A percentile compares a stretch with the other conserved stretches of the same genome.
These are phyloP conservation scores for Epirrita christyi DNA, from an alignment of 2,888 invertebrate genomes.

Conservation along the genomic window DNA sequence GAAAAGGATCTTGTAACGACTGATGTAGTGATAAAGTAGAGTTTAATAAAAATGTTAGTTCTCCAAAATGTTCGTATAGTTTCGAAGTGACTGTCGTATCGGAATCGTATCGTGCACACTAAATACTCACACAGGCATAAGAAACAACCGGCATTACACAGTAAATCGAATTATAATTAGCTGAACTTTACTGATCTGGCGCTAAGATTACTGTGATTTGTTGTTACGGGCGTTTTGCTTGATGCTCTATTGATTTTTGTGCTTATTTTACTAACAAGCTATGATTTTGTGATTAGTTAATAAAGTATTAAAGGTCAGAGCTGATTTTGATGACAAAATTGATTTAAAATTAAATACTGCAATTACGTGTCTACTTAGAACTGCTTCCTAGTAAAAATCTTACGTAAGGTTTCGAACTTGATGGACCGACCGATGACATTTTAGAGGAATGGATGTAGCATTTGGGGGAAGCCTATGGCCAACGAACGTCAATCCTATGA, in stretches of 20 bases:
- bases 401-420: too few species aligned
- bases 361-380: too few species aligned
- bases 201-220: constrained; percentile 31
- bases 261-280: constrained; percentile 31
- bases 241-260: constrained; percentile 31
- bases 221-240: constrained; percentile 31
- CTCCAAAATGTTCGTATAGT: too few species aligned
- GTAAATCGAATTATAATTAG: constrained; percentile 37
- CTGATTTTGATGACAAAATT: neutral
- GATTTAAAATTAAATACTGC: constrained; percentile 14
- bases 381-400: too few species aligned
- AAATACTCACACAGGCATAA: constrained; percentile 2
- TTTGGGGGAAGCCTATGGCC: too few species aligned
- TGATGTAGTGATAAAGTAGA: too few species aligned
- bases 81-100: neutral
- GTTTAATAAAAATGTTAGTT: too few species aligned
- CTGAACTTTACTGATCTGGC: constrained; percentile 29
- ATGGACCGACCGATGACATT: too few species aligned
- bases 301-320: constrained; percentile 26
- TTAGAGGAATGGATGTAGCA: too few species aligned
- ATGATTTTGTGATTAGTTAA: constrained; percentile 30
- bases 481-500: too few species aligned
- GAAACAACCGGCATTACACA: constrained; percentile 21
- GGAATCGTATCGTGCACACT: constrained; percentile 14
- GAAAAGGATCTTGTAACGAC: too few species aligned